Conservation (phyloP, 2,797 vertebrate species). For the Pagetopsis macropterus region DNA sequence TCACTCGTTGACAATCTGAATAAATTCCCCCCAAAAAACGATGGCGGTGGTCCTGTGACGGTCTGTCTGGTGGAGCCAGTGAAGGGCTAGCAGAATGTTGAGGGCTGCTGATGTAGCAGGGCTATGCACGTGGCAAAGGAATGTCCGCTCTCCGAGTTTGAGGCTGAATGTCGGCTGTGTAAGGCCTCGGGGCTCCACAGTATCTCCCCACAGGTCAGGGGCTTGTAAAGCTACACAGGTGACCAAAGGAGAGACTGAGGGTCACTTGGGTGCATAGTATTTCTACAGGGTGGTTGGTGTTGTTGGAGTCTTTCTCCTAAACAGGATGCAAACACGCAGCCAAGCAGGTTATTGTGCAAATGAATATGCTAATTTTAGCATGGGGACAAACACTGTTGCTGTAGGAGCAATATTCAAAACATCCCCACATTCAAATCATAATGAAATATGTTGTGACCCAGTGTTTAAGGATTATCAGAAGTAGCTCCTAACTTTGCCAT, state of each 20-base stretch:
- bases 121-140: conserved; percentile 73
- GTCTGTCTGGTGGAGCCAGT: conserved; percentile 23
- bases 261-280: conserved; percentile 7
- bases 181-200: conserved; percentile 38
- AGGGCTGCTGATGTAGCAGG: conserved; percentile 68
- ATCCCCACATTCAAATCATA: conserved; percentile 37
- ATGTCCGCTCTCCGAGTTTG: conserved; percentile 64
- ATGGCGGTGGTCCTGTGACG: conserved; percentile 39
- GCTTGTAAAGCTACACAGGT: conserved; percentile 26
- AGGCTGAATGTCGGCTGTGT: conserved; percentile 61
- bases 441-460: conserved; percentile 16
- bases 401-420: conserved; percentile 40
- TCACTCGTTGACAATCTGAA: conserved; percentile 46
- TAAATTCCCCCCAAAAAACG: conserved; percentile 21
- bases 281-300: not conserved
- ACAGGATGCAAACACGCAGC: conserved; percentile 60
- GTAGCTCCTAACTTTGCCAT: conserved; percentile 1
- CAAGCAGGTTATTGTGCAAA: conserved; percentile 65
- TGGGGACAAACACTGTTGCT: conserved; percentile 19
- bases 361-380: conserved; percentile 59
- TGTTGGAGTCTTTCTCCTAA: conserved; percentile 31
- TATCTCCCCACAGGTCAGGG: conserved; percentile 46
- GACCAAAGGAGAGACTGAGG: conserved; percentile 1
- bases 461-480: conserved; percentile 9
- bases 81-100: conserved; percentile 22